Evolutionary conservation across 2,113 vertebrate genomes (phyloP), one percentile per base, ranked within the genome.

Genomic region (Ornithorhynchus anatinus): DNA sequence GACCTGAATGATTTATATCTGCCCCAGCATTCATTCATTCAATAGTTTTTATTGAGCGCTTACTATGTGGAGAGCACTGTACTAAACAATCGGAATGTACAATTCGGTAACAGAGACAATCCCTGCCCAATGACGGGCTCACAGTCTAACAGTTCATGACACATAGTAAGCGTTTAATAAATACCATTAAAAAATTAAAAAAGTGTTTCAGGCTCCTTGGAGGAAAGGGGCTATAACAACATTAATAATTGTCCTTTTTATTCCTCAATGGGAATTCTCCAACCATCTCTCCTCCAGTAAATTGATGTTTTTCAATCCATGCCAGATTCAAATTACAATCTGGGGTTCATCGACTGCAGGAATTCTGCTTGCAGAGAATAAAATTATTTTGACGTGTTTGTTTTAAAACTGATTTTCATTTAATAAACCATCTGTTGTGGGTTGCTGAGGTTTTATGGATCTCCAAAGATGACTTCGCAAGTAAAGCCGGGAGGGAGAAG

Each of bases 321-420:
- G 71, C 59, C 79, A 82, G 57, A 80, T 72, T 25, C 58, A 58
- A 78, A 74, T 80, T 76, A 63, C 64, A 78, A 78, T 80, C 73
- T 82, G 53, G 64, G 15, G 53, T 82, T 82, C 48, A 88, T 85
- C 50, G 56, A 76, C 82, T 79, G 71, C 69, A 70, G 32, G 50
- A 82, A 82, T 82, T 82, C 65, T 79, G 58, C 61, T n/a, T 61
- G 35, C 59, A 73, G 68, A 79, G 40, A 82, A 80, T 65, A 82
- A 79, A 85, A 80, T 80, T 71, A 87, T 66, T 81, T 71, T 85
- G 77, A 68, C 77, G 76, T 85, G 68, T 81, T 87, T 80, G 60
- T 76, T 75, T 79, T 79, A 80, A 84, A 79, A 54, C 25, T 70
- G 65, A 74, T 59, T 85, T 82, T 82, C 73, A 79, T 61, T 75